Conservation (phyloP, 2,113 vertebrate species). For the Sebastes fasciatus region DNA sequence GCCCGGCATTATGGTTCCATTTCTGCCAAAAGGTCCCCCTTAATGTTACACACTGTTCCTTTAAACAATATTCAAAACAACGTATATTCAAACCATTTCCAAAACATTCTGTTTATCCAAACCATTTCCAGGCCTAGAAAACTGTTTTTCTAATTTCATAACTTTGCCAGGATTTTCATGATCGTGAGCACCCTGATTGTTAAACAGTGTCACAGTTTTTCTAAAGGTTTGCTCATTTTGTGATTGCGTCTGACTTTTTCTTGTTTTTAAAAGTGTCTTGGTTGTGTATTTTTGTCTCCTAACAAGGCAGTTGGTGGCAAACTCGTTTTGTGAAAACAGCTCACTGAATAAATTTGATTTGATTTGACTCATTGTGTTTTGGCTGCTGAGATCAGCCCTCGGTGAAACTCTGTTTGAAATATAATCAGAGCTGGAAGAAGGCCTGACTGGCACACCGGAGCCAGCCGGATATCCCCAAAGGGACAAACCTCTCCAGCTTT, state of each 20-base stretch:
- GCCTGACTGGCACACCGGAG: slow-evolving; percentile 23
- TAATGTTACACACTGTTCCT: too few relatives aligned
- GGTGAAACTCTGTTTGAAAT: slow-evolving; percentile 64
- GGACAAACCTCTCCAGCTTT: slow-evolving; percentile 44
- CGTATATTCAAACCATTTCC: not conserved
- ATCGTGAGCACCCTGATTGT: not conserved
- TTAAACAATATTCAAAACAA: not conserved
- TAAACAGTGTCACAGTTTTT: not conserved
- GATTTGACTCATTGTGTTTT: slow-evolving; percentile 62
- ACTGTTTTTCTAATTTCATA: not conserved
- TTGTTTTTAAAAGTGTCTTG: slow-evolving; percentile 20
- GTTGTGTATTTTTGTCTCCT: slow-evolving; percentile 21
- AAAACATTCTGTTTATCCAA: not conserved
- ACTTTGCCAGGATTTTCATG: not conserved
- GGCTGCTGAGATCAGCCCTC: slow-evolving; percentile 38
- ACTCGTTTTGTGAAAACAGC: slow-evolving; percentile 51
- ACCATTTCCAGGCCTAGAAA: not conserved
- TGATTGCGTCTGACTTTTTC: not conserved
- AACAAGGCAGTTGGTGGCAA: slow-evolving; percentile 34
- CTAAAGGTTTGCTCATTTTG: not conserved
- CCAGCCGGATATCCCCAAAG: slow-evolving; percentile 43
- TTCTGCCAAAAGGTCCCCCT: too few relatives aligned
- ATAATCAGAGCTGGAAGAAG: slow-evolving; percentile 60
- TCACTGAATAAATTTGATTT: slow-evolving; percentile 58
- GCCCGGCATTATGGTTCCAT: too few relatives aligned